Percentiles rank a stretch among this genome's conserved stretches.
Evolutionary conservation across 2,888 invertebrate species (phyloP).

Genomic region (Ptychoptera contaminata): DNA sequence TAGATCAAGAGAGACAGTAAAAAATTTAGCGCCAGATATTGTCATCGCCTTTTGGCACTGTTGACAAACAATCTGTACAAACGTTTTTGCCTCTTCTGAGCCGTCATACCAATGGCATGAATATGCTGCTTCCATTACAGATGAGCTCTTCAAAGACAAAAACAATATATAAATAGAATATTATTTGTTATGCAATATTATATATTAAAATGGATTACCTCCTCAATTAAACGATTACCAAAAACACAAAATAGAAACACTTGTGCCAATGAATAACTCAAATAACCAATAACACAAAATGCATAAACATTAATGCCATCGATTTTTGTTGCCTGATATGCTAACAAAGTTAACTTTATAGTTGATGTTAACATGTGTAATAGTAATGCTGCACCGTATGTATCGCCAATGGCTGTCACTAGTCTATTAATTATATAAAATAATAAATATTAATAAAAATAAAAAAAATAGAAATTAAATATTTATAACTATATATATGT

Average conservation of each 20-base stretch:
- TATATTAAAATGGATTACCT: constrained; percentile 35
- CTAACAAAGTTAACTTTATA: constrained; percentile 64
- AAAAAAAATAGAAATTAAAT: too few relatives aligned
- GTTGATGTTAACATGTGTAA: constrained; percentile 76
- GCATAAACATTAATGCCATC: constrained; percentile 62
- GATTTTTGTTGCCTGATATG: constrained; percentile 79
- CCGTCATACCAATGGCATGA: constrained; percentile 85
- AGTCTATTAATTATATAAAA: constrained; percentile 35
- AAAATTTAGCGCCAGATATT: constrained; percentile 79
- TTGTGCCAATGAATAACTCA: constrained; percentile 65
- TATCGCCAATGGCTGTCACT: constrained; percentile 66
- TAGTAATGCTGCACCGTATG: constrained; percentile 67
- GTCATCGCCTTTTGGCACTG: constrained; percentile 82
- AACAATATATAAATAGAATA: constrained; percentile 10
- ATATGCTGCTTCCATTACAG: constrained; percentile 83
- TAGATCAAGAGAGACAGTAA: constrained; percentile 72
- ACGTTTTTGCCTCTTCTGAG: constrained; percentile 78
- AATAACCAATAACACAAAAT: constrained; percentile 61
- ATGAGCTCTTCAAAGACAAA: constrained; percentile 50
- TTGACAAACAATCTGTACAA: constrained; percentile 80
- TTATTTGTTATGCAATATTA: neutral
- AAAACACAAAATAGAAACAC: constrained; percentile 79
- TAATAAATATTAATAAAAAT: too few relatives aligned
- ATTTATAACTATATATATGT: too few relatives aligned
- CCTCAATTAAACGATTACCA: constrained; percentile 74